Evolutionary conservation across 2,888 invertebrate species (phyloP).

Genomic region (Andrena minutula): DNA sequence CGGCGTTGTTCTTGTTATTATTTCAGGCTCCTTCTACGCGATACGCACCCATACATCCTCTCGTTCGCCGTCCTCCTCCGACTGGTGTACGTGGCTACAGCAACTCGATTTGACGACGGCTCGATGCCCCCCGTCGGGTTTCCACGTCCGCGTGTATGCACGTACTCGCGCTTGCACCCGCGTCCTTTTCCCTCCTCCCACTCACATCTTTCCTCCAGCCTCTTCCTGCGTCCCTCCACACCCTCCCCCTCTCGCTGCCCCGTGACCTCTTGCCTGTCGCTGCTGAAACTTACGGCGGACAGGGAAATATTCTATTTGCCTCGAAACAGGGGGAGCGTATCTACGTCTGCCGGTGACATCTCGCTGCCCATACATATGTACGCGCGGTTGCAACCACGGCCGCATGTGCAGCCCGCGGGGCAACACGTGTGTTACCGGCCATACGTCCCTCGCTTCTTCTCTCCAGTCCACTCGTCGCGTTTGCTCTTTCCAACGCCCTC

Average conservation of each 20-base stretch:
- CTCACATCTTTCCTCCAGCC: conserved; percentile 13
- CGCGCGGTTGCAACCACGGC: conserved; percentile 37
- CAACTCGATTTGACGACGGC: conserved; percentile 47
- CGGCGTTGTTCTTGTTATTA: conserved; percentile 66
- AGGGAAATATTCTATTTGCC: conserved; percentile 76
- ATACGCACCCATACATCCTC: conserved; percentile 9
- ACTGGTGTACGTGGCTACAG: background rate
- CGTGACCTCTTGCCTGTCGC: conserved; percentile 31
- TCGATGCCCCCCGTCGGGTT: conserved; percentile 60
- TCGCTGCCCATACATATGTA: conserved; percentile 33
- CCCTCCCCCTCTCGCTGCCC: conserved; percentile 6
- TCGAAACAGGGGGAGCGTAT: conserved; percentile 66
- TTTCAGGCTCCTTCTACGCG: conserved; percentile 54
- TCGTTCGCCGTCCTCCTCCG: background rate
- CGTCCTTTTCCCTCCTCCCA: conserved; percentile 18
- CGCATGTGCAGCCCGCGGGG: conserved; percentile 70
- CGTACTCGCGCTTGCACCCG: conserved; percentile 48
- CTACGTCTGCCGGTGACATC: conserved; percentile 35
- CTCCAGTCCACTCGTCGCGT: background rate
- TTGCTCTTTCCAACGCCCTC: conserved; percentile 19
- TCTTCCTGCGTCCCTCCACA: background rate
- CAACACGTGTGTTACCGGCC: conserved; percentile 68
- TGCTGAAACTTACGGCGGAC: conserved; percentile 64
- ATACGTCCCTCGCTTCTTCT: conserved; percentile 22
- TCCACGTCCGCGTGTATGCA: conserved; percentile 51